phyloP scores from a whole-genome alignment of 2,888 invertebrate species.

The Epirrhoe alternata region DNA sequence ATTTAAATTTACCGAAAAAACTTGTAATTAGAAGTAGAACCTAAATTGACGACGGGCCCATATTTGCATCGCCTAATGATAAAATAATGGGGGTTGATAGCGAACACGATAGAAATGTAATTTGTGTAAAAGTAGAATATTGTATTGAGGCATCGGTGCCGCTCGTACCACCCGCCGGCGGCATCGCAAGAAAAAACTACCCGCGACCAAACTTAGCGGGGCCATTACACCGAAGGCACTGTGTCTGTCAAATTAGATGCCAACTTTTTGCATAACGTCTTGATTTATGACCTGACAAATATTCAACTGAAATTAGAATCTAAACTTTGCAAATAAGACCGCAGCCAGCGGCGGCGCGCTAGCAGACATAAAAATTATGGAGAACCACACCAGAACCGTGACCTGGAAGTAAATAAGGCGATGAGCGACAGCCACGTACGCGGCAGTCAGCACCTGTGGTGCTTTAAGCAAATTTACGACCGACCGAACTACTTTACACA shows the following conservation, averaged over 20 bases:
- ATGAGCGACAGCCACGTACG: slow-evolving; percentile 58
- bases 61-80: slow-evolving; percentile 80
- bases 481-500: slow-evolving; percentile 57
- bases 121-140: slow-evolving; percentile 80
- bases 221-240: slow-evolving; percentile 60
- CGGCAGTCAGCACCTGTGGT: slow-evolving; percentile 67
- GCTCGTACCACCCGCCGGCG: slow-evolving; percentile 75
- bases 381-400: slow-evolving; percentile 54
- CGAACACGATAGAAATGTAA: slow-evolving; percentile 83
- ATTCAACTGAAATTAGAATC: slow-evolving; percentile 50
- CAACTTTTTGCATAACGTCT: slow-evolving; percentile 60
- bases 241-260: slow-evolving; percentile 58
- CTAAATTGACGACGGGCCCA: slow-evolving; percentile 63
- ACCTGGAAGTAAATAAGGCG: slow-evolving; percentile 55
- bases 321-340: slow-evolving; percentile 47
- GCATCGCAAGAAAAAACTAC: slow-evolving; percentile 74
- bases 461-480: slow-evolving; percentile 68
- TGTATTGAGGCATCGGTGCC: slow-evolving; percentile 65
- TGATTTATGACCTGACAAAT: slow-evolving; percentile 58
- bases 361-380: slow-evolving; percentile 49
- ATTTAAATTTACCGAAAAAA: slow-evolving; percentile 41
- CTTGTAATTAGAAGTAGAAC: slow-evolving; percentile 61
- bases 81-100: slow-evolving; percentile 82
- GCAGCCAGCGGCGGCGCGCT: slow-evolving; percentile 25
- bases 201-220: slow-evolving; percentile 70